phyloP scores from a whole-genome alignment of 2,888 invertebrate genomes.

The Rhimphoctona megacephalus region DNA sequence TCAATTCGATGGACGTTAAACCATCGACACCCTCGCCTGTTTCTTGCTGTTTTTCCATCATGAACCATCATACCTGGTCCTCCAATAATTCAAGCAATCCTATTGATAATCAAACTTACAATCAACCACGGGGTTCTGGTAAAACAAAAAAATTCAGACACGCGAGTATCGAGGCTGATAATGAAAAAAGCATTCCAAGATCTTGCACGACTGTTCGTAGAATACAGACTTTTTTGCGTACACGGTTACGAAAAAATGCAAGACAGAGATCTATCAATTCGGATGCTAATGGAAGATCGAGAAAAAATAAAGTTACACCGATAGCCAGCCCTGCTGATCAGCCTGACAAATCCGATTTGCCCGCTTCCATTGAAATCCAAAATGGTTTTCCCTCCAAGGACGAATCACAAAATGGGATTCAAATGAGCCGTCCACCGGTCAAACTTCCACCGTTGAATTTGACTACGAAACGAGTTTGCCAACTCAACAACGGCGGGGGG shows the following conservation, averaged over 20 bases:
- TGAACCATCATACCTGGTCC: constrained; percentile 71
- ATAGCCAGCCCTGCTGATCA: constrained; percentile 65
- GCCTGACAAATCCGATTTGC: constrained; percentile 45
- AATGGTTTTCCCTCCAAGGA: constrained; percentile 24
- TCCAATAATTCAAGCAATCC: constrained; percentile 48
- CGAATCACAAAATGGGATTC: constrained; percentile 42
- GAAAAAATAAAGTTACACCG: constrained; percentile 78
- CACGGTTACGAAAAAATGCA: constrained; percentile 77
- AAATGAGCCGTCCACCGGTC: constrained; percentile 67
- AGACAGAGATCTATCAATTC: constrained; percentile 74
- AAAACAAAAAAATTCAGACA: constrained; percentile 64
- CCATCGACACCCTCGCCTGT: constrained; percentile 83
- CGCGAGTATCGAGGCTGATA: constrained; percentile 51
- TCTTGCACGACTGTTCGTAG: constrained; percentile 80
- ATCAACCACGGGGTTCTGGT: constrained; percentile 46
- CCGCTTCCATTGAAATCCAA: constrained; percentile 23
- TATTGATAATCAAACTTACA: constrained; percentile 47
- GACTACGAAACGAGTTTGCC: constrained; percentile 68
- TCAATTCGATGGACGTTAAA: constrained; percentile 74
- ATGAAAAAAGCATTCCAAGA: constrained; percentile 63
- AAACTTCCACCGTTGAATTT: constrained; percentile 77
- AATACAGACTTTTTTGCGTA: constrained; percentile 80
- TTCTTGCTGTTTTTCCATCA: constrained; percentile 82
- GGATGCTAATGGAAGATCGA: constrained; percentile 66
- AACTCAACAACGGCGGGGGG: constrained; percentile 40